phyloP scores from a whole-genome alignment of 30 jellyfish, hydroid and myxozoan genomes.

The Chironex yamaguchii region DNA sequence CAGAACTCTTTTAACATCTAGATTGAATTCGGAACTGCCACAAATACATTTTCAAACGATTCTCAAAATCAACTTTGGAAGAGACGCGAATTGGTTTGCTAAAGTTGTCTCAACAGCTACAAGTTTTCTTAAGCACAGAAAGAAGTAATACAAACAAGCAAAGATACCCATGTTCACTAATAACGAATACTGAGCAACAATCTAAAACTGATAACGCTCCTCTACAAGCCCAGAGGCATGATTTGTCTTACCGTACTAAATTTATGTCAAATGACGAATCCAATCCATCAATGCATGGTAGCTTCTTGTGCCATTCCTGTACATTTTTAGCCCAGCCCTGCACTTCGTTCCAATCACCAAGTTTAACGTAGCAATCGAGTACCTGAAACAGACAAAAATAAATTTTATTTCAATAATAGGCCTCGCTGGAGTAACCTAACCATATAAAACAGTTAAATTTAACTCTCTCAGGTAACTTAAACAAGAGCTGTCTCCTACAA shows the following conservation, averaged over 20 bases:
- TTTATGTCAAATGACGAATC: conserved; percentile 79
- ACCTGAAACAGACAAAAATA: conserved; percentile 36
- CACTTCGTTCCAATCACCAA: conserved; percentile 97
- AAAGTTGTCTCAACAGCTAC: not conserved
- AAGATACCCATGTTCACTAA: not conserved
- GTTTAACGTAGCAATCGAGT: conserved; percentile 88
- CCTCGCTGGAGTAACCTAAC: not conserved
- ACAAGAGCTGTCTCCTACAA: too few species aligned
- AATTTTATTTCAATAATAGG: not conserved
- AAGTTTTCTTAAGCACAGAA: not conserved
- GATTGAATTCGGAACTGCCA: too few species aligned
- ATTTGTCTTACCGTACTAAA: conserved; percentile 82
- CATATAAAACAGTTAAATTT: too few species aligned
- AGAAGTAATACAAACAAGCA: not conserved
- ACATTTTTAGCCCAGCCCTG: conserved; percentile 86
- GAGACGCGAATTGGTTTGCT: too few species aligned
- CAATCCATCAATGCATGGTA: conserved; percentile 81
- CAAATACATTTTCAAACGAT: too few species aligned
- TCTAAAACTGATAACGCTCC: too few species aligned
- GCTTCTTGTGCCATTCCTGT: conserved; percentile 75
- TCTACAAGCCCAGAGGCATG: too few species aligned
- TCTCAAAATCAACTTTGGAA: too few species aligned
- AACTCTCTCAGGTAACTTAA: too few species aligned
- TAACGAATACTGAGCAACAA: not conserved
- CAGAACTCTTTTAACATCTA: too few species aligned